Evolutionary conservation across 2,888 invertebrate genomes (phyloP), one percentile per base, ranked within the genome.

Genomic region (Sinohyriopsis cumingii): DNA sequence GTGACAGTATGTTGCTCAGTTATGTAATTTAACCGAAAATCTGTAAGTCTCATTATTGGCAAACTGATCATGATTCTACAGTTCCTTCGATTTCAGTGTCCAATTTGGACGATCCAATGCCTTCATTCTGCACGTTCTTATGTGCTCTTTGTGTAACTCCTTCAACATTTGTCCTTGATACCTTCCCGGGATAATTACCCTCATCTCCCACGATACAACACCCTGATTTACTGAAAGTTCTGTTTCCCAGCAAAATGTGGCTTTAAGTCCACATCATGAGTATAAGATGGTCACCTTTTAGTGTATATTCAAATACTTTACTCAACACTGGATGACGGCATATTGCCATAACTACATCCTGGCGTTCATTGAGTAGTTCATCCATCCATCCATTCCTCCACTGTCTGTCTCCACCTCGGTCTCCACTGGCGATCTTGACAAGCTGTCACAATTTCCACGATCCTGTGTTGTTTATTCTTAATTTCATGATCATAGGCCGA

Each of bases 401-500:
- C 60, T 18, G 55, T 64, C 33, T 12, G 62, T 28, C 56, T 71
- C 69, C 45, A 67, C 65, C 12, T 22, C 54, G 28, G 56, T 28
- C 56, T 57, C 54, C 22, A 73, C 15, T 25, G 84, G 78, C 24
- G 82, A 63, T 67, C 86, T 65, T 5, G 86, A 88, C n/a, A 88
- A 75, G n/a, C 77, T 80, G 72, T 89, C 87, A 18, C 84, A 87
- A 69, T 88, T 83, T 3, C 79, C 84, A 72, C 86, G 86, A 9
- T 79, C 20, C 72, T 70, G 15, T 79, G 4, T 3, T 28, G 28
- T 28, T 28, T 64, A 68, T 83, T 88, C 60, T 82, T 77, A 60
- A 89, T 84, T 7, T 75, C 72, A 76, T 85, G 88, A 62, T 84
- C 75, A 70, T 89, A 90, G 5, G 79, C 86, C 5, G 86, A 80